Conservation (phyloP, 2,113 vertebrate species). For the Sturnira hondurensis region DNA sequence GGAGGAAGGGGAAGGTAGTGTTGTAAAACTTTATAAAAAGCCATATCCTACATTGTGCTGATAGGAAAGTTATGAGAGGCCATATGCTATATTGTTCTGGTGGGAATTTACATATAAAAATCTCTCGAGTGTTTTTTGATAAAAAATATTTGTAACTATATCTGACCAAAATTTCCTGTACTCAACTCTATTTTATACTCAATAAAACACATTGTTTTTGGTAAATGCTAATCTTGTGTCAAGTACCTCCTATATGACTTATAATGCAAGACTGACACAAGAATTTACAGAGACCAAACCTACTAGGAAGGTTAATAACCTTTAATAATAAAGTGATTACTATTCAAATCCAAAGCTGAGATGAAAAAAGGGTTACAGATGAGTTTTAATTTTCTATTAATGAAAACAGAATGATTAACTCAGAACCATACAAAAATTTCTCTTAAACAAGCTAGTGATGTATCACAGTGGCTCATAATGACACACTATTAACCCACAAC, state of each 20-base stretch:
- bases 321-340: neutral
- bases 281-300: neutral
- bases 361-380: neutral
- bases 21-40: neutral
- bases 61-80: neutral
- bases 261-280: neutral
- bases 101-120: neutral
- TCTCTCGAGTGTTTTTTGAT: neutral
- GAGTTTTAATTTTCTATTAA: neutral
- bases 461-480: neutral
- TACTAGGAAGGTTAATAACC: no score
- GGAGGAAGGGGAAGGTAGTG: neutral
- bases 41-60: neutral
- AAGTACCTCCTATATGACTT: neutral
- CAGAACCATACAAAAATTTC: neutral
- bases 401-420: neutral
- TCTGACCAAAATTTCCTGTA: neutral
- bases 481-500: neutral
- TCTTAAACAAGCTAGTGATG: neutral
- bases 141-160: neutral
- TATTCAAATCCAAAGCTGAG: slow-evolving; percentile 16
- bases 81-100: neutral
- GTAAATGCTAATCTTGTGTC: neutral
- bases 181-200: neutral
- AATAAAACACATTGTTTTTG: neutral